Percentiles rank a stretch among this genome's conserved stretches.
These are phyloP conservation scores for Phocoena sinus DNA, from an alignment of 2,113 vertebrate species.

Conservation along the genomic window DNA sequence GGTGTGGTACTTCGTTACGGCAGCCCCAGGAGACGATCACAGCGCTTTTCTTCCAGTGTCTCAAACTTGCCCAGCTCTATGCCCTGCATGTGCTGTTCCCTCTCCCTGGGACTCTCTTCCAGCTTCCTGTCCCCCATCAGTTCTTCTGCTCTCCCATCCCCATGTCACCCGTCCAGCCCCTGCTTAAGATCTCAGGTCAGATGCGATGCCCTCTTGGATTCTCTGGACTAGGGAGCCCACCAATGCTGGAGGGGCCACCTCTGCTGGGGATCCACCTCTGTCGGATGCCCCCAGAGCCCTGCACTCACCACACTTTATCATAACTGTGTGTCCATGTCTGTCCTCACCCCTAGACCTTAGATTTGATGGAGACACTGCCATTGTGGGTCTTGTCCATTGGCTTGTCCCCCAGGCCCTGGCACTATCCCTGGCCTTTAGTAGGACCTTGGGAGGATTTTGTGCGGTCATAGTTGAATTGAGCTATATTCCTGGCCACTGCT, in stretches of 20 bases:
- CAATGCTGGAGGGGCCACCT: not conserved
- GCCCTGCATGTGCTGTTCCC: rapidly evolving
- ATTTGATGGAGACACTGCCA: not conserved
- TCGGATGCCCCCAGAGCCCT: not conserved
- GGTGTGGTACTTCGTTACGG: rapidly evolving
- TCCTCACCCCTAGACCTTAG: not conserved
- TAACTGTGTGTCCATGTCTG: not conserved
- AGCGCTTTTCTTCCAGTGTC: rapidly evolving
- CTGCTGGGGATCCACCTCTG: rapidly evolving
- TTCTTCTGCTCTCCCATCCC: not conserved
- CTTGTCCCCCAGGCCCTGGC: not conserved
- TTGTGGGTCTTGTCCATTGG: not conserved
- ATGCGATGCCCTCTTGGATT: not conserved
- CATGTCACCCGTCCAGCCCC: not conserved
- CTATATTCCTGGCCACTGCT: rapidly evolving
- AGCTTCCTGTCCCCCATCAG: not conserved
- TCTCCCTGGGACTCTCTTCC: not conserved
- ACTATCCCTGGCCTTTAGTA: not conserved
- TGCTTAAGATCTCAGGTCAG: not conserved
- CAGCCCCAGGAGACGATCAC: not conserved
- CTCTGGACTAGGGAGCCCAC: not conserved
- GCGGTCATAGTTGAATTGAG: rapidly evolving
- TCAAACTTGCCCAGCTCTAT: rapidly evolving
- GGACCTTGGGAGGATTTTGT: not conserved
- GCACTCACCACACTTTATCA: not conserved